These are phyloP conservation scores for Collichthys lucidus DNA, from an alignment of 2,113 vertebrate genomes.

Conservation along the genomic window DNA sequence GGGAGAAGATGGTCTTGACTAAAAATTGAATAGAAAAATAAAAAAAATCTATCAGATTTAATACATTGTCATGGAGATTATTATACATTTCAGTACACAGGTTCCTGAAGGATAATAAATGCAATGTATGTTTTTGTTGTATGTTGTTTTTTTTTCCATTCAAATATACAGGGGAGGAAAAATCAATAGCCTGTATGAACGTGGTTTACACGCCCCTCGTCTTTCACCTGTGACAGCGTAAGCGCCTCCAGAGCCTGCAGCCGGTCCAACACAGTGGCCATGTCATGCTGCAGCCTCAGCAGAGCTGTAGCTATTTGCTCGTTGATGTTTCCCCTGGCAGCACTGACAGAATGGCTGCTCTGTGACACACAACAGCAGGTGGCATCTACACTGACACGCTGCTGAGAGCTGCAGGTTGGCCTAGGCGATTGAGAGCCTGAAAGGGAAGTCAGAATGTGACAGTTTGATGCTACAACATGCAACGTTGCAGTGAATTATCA, in stretches of 20 bases:
- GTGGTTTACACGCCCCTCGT: background rate
- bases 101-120: background rate
- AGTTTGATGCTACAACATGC: background rate
- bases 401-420: constrained; percentile 71
- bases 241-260: constrained; percentile 88
- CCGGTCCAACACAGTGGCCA: constrained; percentile 90
- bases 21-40: constrained; percentile 18
- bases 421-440: constrained; percentile 81
- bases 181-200: background rate
- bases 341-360: constrained; percentile 79
- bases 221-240: constrained; percentile 85
- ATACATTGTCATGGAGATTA: background rate
- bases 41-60: background rate
- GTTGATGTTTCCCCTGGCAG: constrained; percentile 79
- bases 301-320: constrained; percentile 89
- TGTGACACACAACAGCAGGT: constrained; percentile 59
- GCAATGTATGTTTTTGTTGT: too few relatives aligned
- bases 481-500: background rate
- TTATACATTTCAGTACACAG: background rate
- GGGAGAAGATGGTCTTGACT: constrained; percentile 67
- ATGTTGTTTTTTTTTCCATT: background rate
- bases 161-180: background rate
- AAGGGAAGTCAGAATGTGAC: constrained; percentile 13
- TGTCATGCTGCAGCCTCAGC: constrained; percentile 90
- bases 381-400: constrained; percentile 70